Evolutionary conservation across 2,113 vertebrate species (phyloP), one percentile per base, ranked within the genome.

Genomic region (Bufo gargarizans): DNA sequence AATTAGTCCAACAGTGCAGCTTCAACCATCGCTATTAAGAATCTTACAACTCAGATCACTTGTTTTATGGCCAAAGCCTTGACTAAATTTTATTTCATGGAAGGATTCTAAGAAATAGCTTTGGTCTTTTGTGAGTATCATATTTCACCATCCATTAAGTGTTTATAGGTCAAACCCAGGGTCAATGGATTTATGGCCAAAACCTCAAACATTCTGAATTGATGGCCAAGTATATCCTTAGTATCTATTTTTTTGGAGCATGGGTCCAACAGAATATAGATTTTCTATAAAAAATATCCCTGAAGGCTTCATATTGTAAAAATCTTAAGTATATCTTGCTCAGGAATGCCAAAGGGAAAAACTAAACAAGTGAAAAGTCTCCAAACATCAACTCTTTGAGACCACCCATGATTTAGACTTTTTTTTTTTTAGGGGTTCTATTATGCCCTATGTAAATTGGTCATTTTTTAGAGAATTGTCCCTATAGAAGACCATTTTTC

Each of bases 1-100:
- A 88, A 84, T 83, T 88, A 88, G 87, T 67, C 80, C 72, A 74
- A 50, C 81, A 65, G 71, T 55, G 69, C 80, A 77, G 47, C 80
- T 65, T 65, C 47, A 50, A 45, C 87, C 63, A 77, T 83, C 81
- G 77, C 87, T 45, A 83, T 84, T 83, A 84, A 53, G 56, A 88
- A 84, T 77, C 80, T 84, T 88, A 88, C 13, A n/a, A 56, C 72
- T n/a, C 45, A 22, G 80, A 88, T 77, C 87, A 65, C 71, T 83
- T 84, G 74, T 63, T 88, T 88, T 82, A 88, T 49, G 71, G 80
- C 4, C 0, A 83, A 76, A 22, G 4, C 71, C 55, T 82, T 77
- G 65, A 84, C 61, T 88, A 77, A 88, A 65, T 83, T 88, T 82
- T 43, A 67, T 88, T 77, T 65, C 50, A 55, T 43, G 17, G 43